Conservation (phyloP, 2,888 invertebrate species). For the Keiferia lycopersicella region DNA sequence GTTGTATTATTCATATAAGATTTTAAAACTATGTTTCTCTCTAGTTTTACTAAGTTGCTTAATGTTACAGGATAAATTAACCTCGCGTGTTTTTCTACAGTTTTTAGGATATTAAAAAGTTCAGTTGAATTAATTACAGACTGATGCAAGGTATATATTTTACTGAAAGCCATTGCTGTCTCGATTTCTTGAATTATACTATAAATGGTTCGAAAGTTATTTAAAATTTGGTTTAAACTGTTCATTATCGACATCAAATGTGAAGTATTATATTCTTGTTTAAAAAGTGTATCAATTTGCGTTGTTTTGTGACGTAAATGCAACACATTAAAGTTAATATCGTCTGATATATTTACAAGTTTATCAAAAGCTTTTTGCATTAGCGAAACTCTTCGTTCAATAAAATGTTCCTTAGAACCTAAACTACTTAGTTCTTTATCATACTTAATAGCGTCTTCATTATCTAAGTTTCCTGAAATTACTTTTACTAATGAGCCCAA, state of each 20-base stretch:
- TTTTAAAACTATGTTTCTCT: slow-evolving; percentile 29
- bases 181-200: slow-evolving; percentile 27
- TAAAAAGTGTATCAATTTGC: neutral
- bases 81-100: slow-evolving; percentile 25
- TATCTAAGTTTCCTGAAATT: slow-evolving; percentile 26
- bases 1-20: slow-evolving; percentile 24
- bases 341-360: slow-evolving; percentile 27
- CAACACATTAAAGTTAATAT: slow-evolving; percentile 26
- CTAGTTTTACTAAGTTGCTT: slow-evolving; percentile 29
- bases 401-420: slow-evolving; percentile 23
- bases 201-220: slow-evolving; percentile 31
- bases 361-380: slow-evolving; percentile 21
- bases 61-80: slow-evolving; percentile 22
- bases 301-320: slow-evolving; percentile 24
- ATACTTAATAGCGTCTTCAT: slow-evolving; percentile 20
- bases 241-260: slow-evolving; percentile 22
- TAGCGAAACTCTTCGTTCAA: slow-evolving; percentile 26
- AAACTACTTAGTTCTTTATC: slow-evolving; percentile 25
- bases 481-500: slow-evolving; percentile 28
- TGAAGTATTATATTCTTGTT: too few species aligned
- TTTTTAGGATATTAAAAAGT: slow-evolving; percentile 21
- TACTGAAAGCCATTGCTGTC: slow-evolving; percentile 33
- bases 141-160: slow-evolving; percentile 27
- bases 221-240: slow-evolving; percentile 27
- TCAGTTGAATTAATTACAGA: slow-evolving; percentile 31